Evolutionary conservation across 2,113 vertebrate species (phyloP), one percentile per base, ranked within the genome.

Genomic region (Nanorana parkeri): DNA sequence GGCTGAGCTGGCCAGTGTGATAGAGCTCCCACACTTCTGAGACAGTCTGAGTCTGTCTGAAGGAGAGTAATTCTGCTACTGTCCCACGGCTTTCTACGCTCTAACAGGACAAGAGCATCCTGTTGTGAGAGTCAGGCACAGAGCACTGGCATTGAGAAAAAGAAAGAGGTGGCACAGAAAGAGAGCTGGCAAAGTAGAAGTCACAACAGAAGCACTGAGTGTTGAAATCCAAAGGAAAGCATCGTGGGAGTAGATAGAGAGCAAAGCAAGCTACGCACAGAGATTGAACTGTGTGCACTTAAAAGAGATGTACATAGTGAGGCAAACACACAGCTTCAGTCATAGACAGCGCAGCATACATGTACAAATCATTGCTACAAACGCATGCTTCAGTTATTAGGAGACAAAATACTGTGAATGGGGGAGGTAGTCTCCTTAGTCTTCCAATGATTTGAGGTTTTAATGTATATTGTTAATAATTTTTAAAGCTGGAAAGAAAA

Each of bases 81-180:
- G 54, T 80, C 55, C 56, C 68, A 72, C 61, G 64, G 68, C 56
- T 72, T 73, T 65, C 41, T 61, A 63, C 68, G 68, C 47, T 61
- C 79, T 21, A 68, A 68, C 6, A 47, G 54, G 29, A 80, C 78
- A 51, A 80, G 68, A 19, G 36, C 68, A 63, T 80, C 55, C 71
- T 73, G 36, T 47, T n/a, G 20, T 15, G 66, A 23, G 21, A 52
- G 47, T 41, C 32, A n/a, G 67, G 10, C 23, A 24, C 36, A 52
- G 17, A 47, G 66, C 16, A 23, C 66, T 69, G 77, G 77, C 66
- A 10, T n/a, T 10, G 55, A 24, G 17, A 54, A 32, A 47, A 55
- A 68, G 52, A 54, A 36, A 66, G 65, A 55, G 28, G 11, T 67
- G 63, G 15, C 24, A 32, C 20, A 51, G 16, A 76, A 19, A 63